Evolutionary conservation across 2,113 vertebrate genomes (phyloP), one percentile per base, ranked within the genome.

Genomic region (Hystrix cristata): DNA sequence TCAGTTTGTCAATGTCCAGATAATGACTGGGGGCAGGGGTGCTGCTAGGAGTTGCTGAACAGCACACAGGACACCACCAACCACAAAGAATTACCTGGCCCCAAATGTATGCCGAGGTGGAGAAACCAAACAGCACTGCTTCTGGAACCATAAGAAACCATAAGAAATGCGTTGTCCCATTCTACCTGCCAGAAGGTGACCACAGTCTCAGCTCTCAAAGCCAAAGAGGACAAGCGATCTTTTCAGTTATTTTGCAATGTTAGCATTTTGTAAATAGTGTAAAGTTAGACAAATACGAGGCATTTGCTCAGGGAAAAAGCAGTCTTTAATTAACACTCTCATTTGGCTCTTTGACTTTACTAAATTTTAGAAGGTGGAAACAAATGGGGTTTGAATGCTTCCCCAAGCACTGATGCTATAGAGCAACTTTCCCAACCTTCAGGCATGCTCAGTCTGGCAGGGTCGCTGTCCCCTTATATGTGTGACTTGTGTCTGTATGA

Each of bases 401-500:
- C 25, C 1, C 0, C 23, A n/a, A 29, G 5, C 67, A 71, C 72
- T 57, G 5, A 67, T 82, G 38, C 57, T 94, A 0, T 27, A 43
- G 18, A 46, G 34, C 14, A 74, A 3, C 38, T 15, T 5, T 13
- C n/a, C 53, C 48, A 13, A 80, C 14, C 53, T 80, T 57, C 6
- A 16, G 74, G 25, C 27, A 4, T 25, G 29, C 16, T 78, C 46
- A 48, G 74, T 43, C 34, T 18, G 57, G 59, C 57, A 43, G 38
- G 59, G 84, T 64, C 43, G 23, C 82, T 46, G 46, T 46, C 72
- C 13, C 84, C 55, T 74, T 21, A 69, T 5, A 0, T 83, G 0
- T 2, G 3, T 34, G 65, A 65, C 83, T 74, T 62, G 4, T 93
- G 34, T 96, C 67, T 87, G 15, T 98, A 12, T 97, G 88, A 93